Evolutionary conservation across 2,797 vertebrate genomes (phyloP).

Genomic region (Scolopax rusticola): DNA sequence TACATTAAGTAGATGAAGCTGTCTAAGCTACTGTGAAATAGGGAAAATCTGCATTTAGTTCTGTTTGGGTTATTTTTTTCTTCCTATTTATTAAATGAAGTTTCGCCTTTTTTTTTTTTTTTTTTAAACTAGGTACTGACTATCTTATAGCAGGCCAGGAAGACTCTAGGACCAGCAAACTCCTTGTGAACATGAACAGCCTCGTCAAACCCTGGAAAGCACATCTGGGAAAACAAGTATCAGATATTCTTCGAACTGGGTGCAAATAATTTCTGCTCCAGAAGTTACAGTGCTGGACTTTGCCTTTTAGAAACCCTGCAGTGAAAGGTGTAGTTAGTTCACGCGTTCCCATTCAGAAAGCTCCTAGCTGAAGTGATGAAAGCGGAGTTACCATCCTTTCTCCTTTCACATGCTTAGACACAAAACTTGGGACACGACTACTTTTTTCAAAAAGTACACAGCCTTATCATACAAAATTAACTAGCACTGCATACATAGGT

Average conservation of each 20-base stretch:
- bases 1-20: neutral
- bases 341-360: neutral
- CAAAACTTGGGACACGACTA: neutral
- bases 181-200: slow-evolving; percentile 91
- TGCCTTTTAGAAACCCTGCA: slow-evolving; percentile 48
- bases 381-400: neutral
- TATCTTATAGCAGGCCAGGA: slow-evolving; percentile 91
- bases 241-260: slow-evolving; percentile 83
- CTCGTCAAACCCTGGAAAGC: slow-evolving; percentile 89
- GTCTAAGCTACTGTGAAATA: neutral
- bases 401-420: neutral
- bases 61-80: neutral
- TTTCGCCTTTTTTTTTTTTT: neutral
- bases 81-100: neutral
- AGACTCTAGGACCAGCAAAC: slow-evolving; percentile 81
- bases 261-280: slow-evolving; percentile 80
- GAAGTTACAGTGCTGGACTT: slow-evolving; percentile 34
- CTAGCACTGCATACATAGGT: neutral
- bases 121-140: slow-evolving; percentile 80
- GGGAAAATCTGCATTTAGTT: neutral
- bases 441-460: neutral
- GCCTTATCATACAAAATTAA: neutral
- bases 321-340: slow-evolving; percentile 59
- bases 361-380: slow-evolving; percentile 20
- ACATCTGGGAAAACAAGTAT: slow-evolving; percentile 81